Evolutionary conservation across 2,888 invertebrate genomes (phyloP), one percentile per base, ranked within the genome.

Genomic region (Pyrrhopygopsis socrates): DNA sequence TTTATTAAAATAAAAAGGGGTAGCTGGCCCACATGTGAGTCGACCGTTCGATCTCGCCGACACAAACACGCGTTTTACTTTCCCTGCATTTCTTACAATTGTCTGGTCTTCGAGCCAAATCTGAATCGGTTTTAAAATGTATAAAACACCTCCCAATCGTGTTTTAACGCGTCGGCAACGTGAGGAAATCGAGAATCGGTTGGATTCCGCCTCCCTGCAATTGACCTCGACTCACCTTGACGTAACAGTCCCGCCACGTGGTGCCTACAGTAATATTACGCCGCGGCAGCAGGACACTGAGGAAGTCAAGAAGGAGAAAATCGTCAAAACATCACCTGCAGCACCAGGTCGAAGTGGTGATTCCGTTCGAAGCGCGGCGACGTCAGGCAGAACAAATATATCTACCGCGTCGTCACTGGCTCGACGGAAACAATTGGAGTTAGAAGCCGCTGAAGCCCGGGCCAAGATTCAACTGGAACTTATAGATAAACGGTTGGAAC

Each of bases 381-480:
- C 67, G 50, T 77, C 77, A 67, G 77, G 41, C 30, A 77, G 67
- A 77, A 77, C 77, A 67, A 77, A 77, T 27, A 77, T 29, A 77
- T 77, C 67, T 77, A 77, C 77, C 67, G 24, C 77, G 67, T 77
- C 67, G 77, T 77, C 77, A 78, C 58, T 78, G 13, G 29, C 78
- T 58, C 68, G 78, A 78, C 78, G 78, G 78, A 78, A 78, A 70
- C 78, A 78, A n/a, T 70, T 78, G 78, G 78, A 78, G 30, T 24
- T 78, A 15, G 70, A 90, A 60, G 87, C 90, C 60, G 86, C 90
- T n/a, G 82, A 90, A 83, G 90, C 87, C 45, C 84, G 86, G 45
- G 90, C 88, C 30, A 81, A 83, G 30, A 90, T 90, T 60, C 81
- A 90, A 71, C 41, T 86, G 41, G 78, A 78, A 38, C 70, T 78